Percentiles rank a stretch among this genome's conserved stretches.
Conservation (phyloP, 1,140 invertebrate genomes). For the Medauroidea extradentata region DNA sequence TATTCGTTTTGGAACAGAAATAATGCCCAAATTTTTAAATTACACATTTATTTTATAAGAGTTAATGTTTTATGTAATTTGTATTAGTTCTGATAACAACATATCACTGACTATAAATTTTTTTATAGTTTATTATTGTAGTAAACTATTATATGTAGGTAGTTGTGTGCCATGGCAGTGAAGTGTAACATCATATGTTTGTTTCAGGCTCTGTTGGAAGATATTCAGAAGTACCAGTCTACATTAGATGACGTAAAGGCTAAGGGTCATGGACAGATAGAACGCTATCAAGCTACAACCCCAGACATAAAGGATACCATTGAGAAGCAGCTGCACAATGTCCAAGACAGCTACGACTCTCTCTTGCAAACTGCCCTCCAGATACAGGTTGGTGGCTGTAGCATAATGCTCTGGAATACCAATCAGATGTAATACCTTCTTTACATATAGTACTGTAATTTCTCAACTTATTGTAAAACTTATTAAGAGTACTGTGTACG, state of each 20-base stretch:
- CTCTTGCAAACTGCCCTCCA: slow-evolving; percentile 85
- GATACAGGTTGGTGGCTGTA: slow-evolving; percentile 57
- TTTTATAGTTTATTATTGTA: too few species aligned
- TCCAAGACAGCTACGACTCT: slow-evolving; percentile 91
- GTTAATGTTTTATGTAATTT: neutral
- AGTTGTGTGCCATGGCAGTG: too few species aligned
- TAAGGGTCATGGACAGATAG: slow-evolving; percentile 81
- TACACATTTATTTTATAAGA: too few species aligned
- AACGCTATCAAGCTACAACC: slow-evolving; percentile 65
- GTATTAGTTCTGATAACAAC: neutral
- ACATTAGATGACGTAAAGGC: slow-evolving; percentile 76
- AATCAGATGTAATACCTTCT: too few species aligned
- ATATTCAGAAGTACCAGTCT: slow-evolving; percentile 81
- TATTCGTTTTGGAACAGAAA: too few species aligned
- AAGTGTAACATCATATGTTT: slow-evolving; percentile 6
- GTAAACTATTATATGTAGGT: too few species aligned
- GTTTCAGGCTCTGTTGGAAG: slow-evolving; percentile 58
- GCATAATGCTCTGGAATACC: too few species aligned
- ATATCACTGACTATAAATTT: neutral
- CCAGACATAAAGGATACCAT: slow-evolving; percentile 70
- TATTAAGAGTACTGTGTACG: too few species aligned
- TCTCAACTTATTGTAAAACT: too few species aligned
- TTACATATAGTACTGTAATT: too few species aligned
- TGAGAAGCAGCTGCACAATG: slow-evolving; percentile 81
- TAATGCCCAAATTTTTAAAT: too few species aligned